These are phyloP conservation scores for Troglohyphantes excavatus DNA, from an alignment of 2,888 invertebrate species.

Conservation along the genomic window DNA sequence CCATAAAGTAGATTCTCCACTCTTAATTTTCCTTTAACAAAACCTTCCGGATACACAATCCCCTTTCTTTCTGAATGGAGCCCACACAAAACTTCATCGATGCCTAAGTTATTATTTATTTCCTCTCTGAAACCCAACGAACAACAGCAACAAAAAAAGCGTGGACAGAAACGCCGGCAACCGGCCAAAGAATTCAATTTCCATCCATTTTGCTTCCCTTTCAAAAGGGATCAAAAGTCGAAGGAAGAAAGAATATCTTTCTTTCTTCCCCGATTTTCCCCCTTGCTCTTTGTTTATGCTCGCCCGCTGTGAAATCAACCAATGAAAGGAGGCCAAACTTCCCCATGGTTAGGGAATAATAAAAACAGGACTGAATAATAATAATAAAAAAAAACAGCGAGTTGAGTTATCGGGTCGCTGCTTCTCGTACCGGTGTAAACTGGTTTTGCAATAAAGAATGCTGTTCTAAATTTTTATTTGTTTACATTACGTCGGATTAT, in stretches of 20 bases:
- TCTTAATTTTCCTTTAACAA: too few relatives aligned
- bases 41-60: too few relatives aligned
- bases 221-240: slow-evolving; percentile 43
- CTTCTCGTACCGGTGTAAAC: neutral
- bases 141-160: neutral
- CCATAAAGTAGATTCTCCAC: too few relatives aligned
- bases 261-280: neutral
- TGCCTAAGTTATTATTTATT: slow-evolving; percentile 62
- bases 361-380: neutral
- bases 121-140: slow-evolving; percentile 22
- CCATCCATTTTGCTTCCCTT: slow-evolving; percentile 32
- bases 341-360: slow-evolving; percentile 17
- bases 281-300: slow-evolving; percentile 38
- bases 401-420: slow-evolving; percentile 22
- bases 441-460: too few relatives aligned
- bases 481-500: too few relatives aligned
- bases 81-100: slow-evolving; percentile 40
- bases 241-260: slow-evolving; percentile 15
- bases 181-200: slow-evolving; percentile 63
- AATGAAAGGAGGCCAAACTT: slow-evolving; percentile 13
- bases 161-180: slow-evolving; percentile 24
- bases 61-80: neutral
- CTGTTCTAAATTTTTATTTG: too few relatives aligned
- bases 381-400: neutral
- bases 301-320: slow-evolving; percentile 47